Percentiles rank a stretch among this genome's conserved stretches.
phyloP scores from a whole-genome alignment of 2,797 vertebrate species.

The Phataginus tricuspis region DNA sequence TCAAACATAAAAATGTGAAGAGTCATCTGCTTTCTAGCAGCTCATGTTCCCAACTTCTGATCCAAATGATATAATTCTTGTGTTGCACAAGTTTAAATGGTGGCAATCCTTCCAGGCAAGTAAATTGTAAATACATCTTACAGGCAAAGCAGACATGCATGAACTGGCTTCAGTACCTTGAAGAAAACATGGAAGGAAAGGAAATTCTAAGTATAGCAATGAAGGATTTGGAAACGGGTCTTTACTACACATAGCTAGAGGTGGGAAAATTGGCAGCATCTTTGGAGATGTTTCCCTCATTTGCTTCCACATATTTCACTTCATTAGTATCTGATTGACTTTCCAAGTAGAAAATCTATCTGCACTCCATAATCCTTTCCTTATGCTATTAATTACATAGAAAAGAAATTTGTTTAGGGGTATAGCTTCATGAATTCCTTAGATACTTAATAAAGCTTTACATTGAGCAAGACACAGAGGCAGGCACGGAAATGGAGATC shows the following conservation, averaged over 20 bases:
- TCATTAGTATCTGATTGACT: neutral
- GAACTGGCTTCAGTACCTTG: neutral
- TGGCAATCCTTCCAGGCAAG: neutral
- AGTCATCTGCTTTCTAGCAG: neutral
- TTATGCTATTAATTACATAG: neutral
- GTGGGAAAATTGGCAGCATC: neutral
- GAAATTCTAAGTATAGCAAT: neutral
- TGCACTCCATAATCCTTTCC: neutral
- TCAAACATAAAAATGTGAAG: neutral
- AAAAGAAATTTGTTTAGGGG: neutral
- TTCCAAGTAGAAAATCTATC: neutral
- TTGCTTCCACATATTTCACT: neutral
- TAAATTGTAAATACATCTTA: neutral
- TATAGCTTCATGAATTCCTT: neutral
- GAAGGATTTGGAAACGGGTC: neutral
- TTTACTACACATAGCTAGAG: neutral
- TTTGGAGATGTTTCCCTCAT: neutral
- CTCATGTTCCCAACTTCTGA: neutral
- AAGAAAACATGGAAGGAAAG: neutral
- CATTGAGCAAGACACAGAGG: neutral
- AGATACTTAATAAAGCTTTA: neutral
- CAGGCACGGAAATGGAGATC: neutral
- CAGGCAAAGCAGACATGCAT: neutral
- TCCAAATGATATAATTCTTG: neutral
- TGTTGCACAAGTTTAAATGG: neutral